Evolutionary conservation across 2,888 invertebrate genomes (phyloP).

Genomic region (Lottia scabra): DNA sequence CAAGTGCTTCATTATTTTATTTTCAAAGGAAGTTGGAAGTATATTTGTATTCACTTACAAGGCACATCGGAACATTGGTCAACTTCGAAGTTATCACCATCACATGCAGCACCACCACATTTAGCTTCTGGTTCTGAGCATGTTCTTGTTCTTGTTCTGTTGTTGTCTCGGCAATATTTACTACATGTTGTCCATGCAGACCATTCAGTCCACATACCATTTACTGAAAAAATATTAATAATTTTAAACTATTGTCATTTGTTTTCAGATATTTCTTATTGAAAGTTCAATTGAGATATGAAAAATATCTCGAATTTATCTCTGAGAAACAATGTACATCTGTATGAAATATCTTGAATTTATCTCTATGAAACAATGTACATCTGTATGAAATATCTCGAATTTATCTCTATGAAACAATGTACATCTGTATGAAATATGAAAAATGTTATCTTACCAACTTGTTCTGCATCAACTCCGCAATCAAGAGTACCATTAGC

Average conservation of each 20-base stretch:
- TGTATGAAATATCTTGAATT: no score
- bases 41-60: background rate
- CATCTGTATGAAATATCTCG: no score
- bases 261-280: no score
- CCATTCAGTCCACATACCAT: background rate
- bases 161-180: background rate
- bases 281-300: no score
- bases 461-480: background rate
- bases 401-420: no score
- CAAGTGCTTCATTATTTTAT: no score
- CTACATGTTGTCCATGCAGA: background rate
- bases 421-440: no score
- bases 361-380: no score
- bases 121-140: background rate
- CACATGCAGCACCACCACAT: background rate
- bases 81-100: background rate
- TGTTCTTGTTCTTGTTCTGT: background rate
- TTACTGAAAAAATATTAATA: background rate
- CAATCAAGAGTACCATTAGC: background rate
- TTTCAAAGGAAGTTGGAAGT: background rate
- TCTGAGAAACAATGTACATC: no score
- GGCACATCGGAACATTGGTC: background rate
- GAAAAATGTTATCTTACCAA: background rate
- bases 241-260: no score
- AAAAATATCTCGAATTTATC: no score